phyloP scores from a whole-genome alignment of 2,888 invertebrate genomes.

The Tenthredo notha region DNA sequence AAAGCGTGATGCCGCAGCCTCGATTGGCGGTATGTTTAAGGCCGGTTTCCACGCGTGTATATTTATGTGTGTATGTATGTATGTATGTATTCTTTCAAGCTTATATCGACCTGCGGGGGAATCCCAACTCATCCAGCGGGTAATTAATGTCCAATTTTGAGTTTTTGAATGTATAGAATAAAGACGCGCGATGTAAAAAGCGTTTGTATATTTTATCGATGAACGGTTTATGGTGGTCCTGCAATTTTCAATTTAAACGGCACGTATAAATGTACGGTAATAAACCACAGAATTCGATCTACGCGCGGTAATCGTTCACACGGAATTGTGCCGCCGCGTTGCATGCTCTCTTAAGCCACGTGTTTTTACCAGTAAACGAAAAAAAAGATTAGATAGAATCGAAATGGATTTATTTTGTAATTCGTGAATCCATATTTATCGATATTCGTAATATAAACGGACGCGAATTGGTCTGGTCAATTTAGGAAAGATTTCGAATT shows the following conservation, averaged over 20 bases:
- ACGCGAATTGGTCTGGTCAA: background rate
- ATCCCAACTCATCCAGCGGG: background rate
- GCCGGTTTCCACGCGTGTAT: background rate
- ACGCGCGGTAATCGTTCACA: background rate
- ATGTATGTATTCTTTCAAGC: background rate
- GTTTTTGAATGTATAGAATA: background rate
- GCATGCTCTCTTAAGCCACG: background rate
- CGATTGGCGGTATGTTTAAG: background rate
- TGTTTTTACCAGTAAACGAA: background rate
- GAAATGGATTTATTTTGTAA: background rate
- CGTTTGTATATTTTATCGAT: background rate
- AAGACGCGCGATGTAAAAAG: background rate
- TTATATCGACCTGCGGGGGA: background rate
- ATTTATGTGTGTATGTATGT: background rate
- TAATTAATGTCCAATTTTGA: background rate
- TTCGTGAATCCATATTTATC: background rate
- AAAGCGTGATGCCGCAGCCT: background rate
- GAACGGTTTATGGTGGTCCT: background rate
- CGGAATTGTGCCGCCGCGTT: background rate
- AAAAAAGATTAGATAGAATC: background rate
- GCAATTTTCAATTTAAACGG: background rate
- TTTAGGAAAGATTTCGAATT: background rate
- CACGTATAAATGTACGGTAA: slow-evolving; percentile 4
- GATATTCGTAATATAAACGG: background rate
- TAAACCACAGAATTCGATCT: background rate